phyloP scores from a whole-genome alignment of 2,797 vertebrate genomes.

The Galagoides demidoff region DNA sequence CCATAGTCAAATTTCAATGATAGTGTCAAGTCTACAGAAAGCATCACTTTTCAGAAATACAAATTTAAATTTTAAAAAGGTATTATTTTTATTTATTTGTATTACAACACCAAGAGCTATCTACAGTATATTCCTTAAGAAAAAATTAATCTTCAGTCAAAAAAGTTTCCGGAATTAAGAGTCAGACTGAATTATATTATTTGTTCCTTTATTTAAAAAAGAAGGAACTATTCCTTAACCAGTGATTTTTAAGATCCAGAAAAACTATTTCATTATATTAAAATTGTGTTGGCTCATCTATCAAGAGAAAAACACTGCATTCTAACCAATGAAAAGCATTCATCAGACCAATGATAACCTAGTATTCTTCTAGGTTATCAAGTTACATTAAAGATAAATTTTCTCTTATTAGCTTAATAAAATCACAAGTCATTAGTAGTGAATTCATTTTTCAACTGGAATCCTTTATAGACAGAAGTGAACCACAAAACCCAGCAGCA shows the following conservation, averaged over 20 bases:
- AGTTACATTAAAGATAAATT: background rate
- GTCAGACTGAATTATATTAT: background rate
- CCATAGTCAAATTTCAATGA: constrained; percentile 34
- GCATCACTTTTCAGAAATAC: background rate
- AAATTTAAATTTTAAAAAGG: constrained; percentile 19
- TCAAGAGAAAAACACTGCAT: constrained; percentile 21
- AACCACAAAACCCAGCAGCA: background rate
- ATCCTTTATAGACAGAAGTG: background rate
- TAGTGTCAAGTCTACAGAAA: background rate
- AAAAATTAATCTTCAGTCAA: constrained; percentile 21
- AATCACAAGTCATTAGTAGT: constrained; percentile 28
- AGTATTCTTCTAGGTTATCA: constrained; percentile 5
- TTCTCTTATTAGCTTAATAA: constrained; percentile 16
- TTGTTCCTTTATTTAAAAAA: constrained; percentile 27
- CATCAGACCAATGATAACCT: background rate
- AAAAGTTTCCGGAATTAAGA: background rate
- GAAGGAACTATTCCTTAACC: background rate
- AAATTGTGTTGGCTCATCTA: background rate
- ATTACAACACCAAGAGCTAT: constrained; percentile 8
- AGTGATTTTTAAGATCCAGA: background rate
- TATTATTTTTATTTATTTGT: constrained; percentile 14
- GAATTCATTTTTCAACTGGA: constrained; percentile 15
- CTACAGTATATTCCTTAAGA: background rate
- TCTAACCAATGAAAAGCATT: constrained; percentile 29
- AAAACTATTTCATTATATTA: background rate